Evolutionary conservation across 2,113 vertebrate genomes (phyloP).

Genomic region (Dasyornis broadbenti): DNA sequence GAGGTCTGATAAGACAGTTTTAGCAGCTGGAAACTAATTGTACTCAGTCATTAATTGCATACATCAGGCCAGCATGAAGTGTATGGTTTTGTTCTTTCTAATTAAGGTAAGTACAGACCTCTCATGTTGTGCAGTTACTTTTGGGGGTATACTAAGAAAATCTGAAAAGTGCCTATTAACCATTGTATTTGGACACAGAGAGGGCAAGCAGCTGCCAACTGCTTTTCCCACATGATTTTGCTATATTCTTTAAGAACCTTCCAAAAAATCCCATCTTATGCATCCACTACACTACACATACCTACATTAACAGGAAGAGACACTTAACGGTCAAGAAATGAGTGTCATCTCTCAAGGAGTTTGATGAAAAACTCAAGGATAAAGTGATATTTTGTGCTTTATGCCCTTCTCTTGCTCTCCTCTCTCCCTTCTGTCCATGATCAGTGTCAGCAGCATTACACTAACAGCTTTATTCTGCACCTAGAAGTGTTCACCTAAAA

Average conservation of each 20-base stretch:
- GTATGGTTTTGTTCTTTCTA: conserved; percentile 1
- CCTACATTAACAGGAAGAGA: not conserved
- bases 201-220: not conserved
- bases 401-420: not conserved
- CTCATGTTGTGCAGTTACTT: not conserved
- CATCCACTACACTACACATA: not conserved
- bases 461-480: not conserved
- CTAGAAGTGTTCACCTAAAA: not conserved
- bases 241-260: not conserved
- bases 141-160: not conserved
- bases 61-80: not conserved
- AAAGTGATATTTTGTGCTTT: not conserved
- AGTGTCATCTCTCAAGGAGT: not conserved
- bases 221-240: not conserved
- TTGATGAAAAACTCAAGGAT: not conserved
- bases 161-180: not conserved
- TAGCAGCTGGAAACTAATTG: conserved; percentile 18
- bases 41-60: conserved; percentile 9
- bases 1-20: not conserved
- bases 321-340: not conserved
- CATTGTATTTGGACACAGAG: not conserved
- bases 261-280: not conserved
- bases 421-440: not conserved
- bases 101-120: conserved; percentile 26
- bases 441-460: not conserved